phyloP scores from a whole-genome alignment of 2,888 invertebrate genomes.

The Athalia cordata region DNA sequence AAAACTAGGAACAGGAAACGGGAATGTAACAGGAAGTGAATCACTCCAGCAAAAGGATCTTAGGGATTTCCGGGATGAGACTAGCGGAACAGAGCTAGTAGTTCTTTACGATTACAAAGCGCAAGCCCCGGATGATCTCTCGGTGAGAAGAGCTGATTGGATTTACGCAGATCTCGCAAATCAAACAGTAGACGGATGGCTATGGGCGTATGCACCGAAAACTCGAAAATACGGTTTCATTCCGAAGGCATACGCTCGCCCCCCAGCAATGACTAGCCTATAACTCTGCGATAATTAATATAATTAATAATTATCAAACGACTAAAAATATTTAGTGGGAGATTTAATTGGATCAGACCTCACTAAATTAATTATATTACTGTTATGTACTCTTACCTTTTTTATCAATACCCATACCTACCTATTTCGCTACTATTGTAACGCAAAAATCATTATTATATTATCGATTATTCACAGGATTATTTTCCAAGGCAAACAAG shows the following conservation, averaged over 20 bases:
- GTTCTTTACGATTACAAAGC: slow-evolving; percentile 98
- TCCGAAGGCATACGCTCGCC: slow-evolving; percentile 94
- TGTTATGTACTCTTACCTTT: slow-evolving; percentile 38
- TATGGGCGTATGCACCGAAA: slow-evolving; percentile 96
- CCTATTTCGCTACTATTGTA: too few species aligned
- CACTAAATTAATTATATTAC: slow-evolving; percentile 30
- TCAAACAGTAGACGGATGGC: slow-evolving; percentile 95
- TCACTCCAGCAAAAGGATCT: slow-evolving; percentile 68
- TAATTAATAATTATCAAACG: slow-evolving; percentile 45
- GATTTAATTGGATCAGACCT: slow-evolving; percentile 7
- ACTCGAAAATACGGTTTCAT: slow-evolving; percentile 95
- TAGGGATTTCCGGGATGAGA: slow-evolving; percentile 70
- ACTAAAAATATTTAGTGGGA: slow-evolving; percentile 36
- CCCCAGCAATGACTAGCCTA: slow-evolving; percentile 93
- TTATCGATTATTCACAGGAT: slow-evolving; percentile 3
- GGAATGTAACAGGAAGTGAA: slow-evolving; percentile 62
- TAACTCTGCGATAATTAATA: slow-evolving; percentile 67
- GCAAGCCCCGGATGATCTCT: slow-evolving; percentile 94
- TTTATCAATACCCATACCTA: neutral
- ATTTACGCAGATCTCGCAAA: slow-evolving; percentile 95
- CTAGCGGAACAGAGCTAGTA: slow-evolving; percentile 89
- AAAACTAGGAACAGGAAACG: slow-evolving; percentile 62
- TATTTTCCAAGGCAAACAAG: neutral
- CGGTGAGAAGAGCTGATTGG: slow-evolving; percentile 94
- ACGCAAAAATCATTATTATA: neutral